Percentiles rank a stretch among this genome's conserved stretches.
Evolutionary conservation across 1,140 invertebrate genomes (phyloP).

Genomic region (Diorhabda sublineata): DNA sequence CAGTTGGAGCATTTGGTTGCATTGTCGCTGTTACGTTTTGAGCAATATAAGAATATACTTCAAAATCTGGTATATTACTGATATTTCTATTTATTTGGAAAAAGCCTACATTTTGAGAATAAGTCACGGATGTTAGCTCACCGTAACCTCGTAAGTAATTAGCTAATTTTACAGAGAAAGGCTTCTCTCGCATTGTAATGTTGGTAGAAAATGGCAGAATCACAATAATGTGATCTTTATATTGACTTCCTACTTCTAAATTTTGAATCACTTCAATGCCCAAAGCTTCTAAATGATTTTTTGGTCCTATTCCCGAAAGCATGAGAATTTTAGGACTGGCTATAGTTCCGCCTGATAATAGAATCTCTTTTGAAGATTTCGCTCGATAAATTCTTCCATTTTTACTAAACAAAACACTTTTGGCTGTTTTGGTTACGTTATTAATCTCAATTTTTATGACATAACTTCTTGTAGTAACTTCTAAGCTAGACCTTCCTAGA

Average conservation of each 20-base stretch:
- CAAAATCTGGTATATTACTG: constrained; percentile 70
- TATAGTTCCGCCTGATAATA: constrained; percentile 51
- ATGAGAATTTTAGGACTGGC: constrained; percentile 54
- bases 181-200: constrained; percentile 9
- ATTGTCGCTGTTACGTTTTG: not conserved
- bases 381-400: constrained; percentile 37
- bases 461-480: constrained; percentile 48
- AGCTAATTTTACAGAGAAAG: constrained; percentile 5
- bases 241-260: constrained; percentile 59
- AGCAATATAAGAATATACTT: constrained; percentile 52
- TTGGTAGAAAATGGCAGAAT: constrained; percentile 63
- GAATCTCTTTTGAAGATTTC: constrained; percentile 49
- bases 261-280: constrained; percentile 44
- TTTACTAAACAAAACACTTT: constrained; percentile 52
- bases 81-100: constrained; percentile 67
- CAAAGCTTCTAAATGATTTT: constrained; percentile 48
- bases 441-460: constrained; percentile 66
- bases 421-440: constrained; percentile 55
- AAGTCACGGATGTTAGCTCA: constrained; percentile 67
- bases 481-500: constrained; percentile 52
- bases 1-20: not conserved
- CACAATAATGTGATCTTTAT: constrained; percentile 74
- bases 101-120: constrained; percentile 72
- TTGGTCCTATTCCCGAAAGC: constrained; percentile 57
- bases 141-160: constrained; percentile 53